phyloP scores from a whole-genome alignment of 2,888 invertebrate species.

The Campoplex nolae region DNA sequence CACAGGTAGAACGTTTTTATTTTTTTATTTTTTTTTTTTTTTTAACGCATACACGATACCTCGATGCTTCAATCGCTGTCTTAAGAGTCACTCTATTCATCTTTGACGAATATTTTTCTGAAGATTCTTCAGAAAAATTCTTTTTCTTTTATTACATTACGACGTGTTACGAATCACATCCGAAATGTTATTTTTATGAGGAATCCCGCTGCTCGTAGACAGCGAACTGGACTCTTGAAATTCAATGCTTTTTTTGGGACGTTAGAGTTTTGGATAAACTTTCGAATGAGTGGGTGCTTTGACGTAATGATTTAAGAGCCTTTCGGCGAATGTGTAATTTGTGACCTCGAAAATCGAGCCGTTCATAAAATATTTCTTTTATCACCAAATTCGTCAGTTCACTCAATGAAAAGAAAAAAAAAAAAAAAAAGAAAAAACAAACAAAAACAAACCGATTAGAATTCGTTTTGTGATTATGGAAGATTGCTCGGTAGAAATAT shows the following conservation, averaged over 20 bases:
- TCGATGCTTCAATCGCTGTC: too few species aligned
- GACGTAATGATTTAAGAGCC: neutral
- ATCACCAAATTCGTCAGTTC: neutral
- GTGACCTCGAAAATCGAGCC: neutral
- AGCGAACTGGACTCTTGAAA: neutral
- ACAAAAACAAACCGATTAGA: too few species aligned
- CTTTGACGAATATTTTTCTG: neutral
- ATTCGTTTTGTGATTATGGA: neutral
- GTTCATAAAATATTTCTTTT: neutral
- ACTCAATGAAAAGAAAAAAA: too few species aligned
- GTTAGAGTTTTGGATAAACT: neutral
- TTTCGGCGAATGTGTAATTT: neutral
- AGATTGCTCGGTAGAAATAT: neutral
- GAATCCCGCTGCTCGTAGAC: neutral
- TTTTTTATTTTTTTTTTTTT: too few species aligned
- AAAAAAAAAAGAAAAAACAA: too few species aligned
- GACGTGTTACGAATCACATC: neutral
- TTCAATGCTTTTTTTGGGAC: neutral
- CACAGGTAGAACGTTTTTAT: too few species aligned
- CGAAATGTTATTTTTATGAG: neutral
- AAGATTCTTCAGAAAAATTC: neutral
- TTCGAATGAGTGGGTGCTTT: neutral
- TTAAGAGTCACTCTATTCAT: neutral
- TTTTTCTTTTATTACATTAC: slow-evolving; percentile 1
- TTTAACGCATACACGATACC: too few species aligned